Percentiles rank a stretch among this genome's conserved stretches.
Evolutionary conservation across 2,113 vertebrate species (phyloP).

Genomic region (Bufo gargarizans): DNA sequence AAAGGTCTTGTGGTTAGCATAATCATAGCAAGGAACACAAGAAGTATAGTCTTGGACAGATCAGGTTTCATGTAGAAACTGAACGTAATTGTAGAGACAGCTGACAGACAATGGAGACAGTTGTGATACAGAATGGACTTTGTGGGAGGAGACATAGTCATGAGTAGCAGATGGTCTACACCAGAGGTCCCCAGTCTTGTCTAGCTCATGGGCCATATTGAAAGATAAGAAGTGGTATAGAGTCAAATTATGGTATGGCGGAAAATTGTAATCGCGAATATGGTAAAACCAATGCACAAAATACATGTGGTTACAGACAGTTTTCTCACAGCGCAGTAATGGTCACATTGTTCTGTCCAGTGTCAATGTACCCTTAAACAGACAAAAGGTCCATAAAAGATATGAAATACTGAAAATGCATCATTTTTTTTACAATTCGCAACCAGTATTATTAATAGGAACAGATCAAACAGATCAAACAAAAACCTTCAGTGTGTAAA

Average conservation of each 20-base stretch:
- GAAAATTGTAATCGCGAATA: not conserved
- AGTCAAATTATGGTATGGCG: not conserved
- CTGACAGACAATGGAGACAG: not conserved
- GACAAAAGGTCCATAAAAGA: no score
- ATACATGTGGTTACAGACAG: no score
- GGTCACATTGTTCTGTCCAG: no score
- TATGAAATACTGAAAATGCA: no score
- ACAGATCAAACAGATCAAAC: no score
- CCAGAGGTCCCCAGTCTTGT: not conserved
- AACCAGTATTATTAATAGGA: no score
- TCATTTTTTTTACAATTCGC: no score
- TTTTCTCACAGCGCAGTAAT: no score
- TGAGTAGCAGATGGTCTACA: not conserved
- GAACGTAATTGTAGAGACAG: not conserved
- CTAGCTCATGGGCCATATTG: not conserved
- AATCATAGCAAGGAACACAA: not conserved
- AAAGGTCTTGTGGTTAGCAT: not conserved
- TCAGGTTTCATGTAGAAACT: not conserved
- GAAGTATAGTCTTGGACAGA: not conserved
- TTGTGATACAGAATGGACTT: conserved; percentile 2
- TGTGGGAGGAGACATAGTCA: not conserved
- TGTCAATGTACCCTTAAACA: no score
- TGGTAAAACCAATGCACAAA: no score
- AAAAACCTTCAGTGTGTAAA: no score
- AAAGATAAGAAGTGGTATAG: not conserved